Evolutionary conservation across 2,797 vertebrate genomes (phyloP).

Genomic region (Antrozous pallidus): DNA sequence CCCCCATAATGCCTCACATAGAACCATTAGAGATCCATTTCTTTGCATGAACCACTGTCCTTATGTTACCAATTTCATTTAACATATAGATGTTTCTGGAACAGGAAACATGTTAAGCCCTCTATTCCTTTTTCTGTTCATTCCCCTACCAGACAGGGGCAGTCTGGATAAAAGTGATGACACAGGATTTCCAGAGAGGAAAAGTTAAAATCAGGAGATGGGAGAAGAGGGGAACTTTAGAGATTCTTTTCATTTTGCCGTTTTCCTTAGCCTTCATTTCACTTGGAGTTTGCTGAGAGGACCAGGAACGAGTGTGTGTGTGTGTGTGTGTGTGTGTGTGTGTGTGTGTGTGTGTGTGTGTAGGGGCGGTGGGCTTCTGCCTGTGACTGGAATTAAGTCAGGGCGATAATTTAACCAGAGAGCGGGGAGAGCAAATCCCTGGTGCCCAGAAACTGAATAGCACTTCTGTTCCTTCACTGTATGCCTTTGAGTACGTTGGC

Average conservation of each 20-base stretch:
- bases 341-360: too few species aligned
- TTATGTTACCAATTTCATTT: neutral
- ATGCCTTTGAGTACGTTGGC: neutral
- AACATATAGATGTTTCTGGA: neutral
- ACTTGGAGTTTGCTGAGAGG: neutral
- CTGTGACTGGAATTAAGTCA: neutral
- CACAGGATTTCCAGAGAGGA: neutral
- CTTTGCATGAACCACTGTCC: neutral
- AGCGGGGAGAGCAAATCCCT: neutral
- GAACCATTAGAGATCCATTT: neutral
- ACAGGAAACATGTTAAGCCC: neutral
- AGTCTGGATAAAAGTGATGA: neutral
- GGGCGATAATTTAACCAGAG: neutral
- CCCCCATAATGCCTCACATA: neutral
- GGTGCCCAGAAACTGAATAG: constrained; percentile 6
- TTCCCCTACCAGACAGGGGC: neutral
- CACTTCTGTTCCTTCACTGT: neutral
- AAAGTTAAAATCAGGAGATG: neutral
- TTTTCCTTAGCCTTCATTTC: neutral
- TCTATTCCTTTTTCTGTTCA: neutral
- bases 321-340: too few species aligned
- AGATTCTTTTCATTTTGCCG: neutral
- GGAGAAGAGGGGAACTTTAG: neutral
- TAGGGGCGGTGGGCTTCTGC: neutral
- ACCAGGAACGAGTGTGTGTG: neutral